Percentiles rank a stretch among this genome's conserved stretches.
Evolutionary conservation across 2,113 vertebrate species (phyloP).

Genomic region (Pungitius pungitius): DNA sequence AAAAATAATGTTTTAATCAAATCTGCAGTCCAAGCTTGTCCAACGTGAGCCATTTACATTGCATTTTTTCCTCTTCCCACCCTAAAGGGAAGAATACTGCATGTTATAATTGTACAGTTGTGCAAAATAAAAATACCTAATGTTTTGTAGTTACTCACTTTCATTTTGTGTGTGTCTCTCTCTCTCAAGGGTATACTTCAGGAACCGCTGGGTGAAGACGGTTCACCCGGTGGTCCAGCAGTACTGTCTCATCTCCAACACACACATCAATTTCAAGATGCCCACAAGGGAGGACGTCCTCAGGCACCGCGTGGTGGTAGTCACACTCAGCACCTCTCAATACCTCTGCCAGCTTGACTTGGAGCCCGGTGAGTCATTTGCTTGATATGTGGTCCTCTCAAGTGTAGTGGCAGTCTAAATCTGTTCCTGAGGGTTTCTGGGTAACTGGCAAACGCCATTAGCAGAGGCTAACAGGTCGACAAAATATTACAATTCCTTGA

Average conservation of each 20-base stretch:
- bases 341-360: constrained; percentile 98
- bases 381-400: not conserved
- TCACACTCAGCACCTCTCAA: constrained; percentile 98
- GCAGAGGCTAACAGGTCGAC: not conserved
- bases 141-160: not conserved
- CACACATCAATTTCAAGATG: constrained; percentile 98
- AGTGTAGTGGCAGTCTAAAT: not conserved
- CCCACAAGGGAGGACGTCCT: constrained; percentile 96
- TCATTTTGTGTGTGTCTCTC: not conserved
- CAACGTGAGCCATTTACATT: not conserved
- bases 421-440: not conserved
- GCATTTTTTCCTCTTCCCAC: not conserved
- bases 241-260: constrained; percentile 98
- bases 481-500: not conserved
- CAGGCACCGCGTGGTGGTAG: constrained; percentile 94
- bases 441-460: not conserved
- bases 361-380: constrained; percentile 87
- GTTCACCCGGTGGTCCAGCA: constrained; percentile 98
- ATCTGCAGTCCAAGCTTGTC: not conserved
- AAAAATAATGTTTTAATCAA: not conserved
- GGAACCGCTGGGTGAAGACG: constrained; percentile 99
- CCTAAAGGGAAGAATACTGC: not conserved
- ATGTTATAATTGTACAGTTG: not conserved
- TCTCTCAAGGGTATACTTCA: constrained; percentile 93
- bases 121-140: not conserved